A percentile compares a stretch with the other conserved stretches of the same genome.
These are phyloP conservation scores for Brachionus paranguensis DNA, from an alignment of 1,140 invertebrate genomes.

Conservation along the genomic window DNA sequence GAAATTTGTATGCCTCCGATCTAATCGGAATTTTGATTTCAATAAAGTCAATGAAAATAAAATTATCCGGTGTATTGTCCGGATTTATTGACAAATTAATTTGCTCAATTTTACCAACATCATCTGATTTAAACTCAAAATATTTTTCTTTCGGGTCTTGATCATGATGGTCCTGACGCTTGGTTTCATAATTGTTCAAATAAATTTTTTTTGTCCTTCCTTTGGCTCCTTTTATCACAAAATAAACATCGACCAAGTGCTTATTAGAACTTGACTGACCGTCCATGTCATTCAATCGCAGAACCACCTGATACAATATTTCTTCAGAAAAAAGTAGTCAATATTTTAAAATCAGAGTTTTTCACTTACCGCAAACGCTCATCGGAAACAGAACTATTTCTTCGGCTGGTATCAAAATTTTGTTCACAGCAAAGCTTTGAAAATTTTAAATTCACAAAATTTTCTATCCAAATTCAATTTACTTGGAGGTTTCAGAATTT, in stretches of 20 bases:
- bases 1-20: constrained; percentile 36
- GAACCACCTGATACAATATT: constrained; percentile 31
- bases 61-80: constrained; percentile 17
- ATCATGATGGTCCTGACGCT: background rate
- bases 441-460: background rate
- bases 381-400: constrained; percentile 7
- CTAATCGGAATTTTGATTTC: constrained; percentile 28
- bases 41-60: constrained; percentile 36
- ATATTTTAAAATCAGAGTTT: background rate
- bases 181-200: constrained; percentile 16
- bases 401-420: background rate
- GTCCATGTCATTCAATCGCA: constrained; percentile 18
- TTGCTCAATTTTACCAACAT: constrained; percentile 36
- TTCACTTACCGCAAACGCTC: background rate
- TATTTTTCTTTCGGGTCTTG: constrained; percentile 2
- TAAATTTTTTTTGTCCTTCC: constrained; percentile 5
- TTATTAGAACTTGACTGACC: background rate
- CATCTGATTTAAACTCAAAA: constrained; percentile 34
- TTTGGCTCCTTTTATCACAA: background rate
- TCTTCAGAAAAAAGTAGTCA: background rate
- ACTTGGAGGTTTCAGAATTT: background rate
- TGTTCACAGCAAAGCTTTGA: constrained; percentile 26
- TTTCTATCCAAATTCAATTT: background rate
- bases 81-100: constrained; percentile 30
- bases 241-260: constrained; percentile 22